These are phyloP conservation scores for Melanogrammus aeglefinus DNA, from an alignment of 2,797 vertebrate genomes.

Conservation along the genomic window DNA sequence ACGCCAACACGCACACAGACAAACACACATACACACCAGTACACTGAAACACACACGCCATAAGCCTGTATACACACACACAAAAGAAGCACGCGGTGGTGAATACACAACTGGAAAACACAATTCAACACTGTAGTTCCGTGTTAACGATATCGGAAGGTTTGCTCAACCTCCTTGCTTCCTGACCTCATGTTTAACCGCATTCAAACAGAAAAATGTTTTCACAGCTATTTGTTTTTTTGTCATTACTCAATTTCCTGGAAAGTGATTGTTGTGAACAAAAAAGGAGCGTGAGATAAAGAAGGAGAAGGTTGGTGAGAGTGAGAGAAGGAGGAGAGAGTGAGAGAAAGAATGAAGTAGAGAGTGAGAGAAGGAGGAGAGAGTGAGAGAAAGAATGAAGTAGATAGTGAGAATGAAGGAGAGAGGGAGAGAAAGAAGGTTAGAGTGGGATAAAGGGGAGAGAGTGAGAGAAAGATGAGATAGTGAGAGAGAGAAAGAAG, in stretches of 20 bases:
- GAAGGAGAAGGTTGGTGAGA: not conserved
- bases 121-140: not conserved
- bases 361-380: too few relatives aligned
- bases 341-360: not conserved
- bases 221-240: not conserved
- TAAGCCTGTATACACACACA: not conserved
- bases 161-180: constrained; percentile 18
- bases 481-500: not conserved
- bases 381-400: not conserved
- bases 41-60: not conserved
- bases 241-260: not conserved
- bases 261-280: not conserved
- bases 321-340: too few relatives aligned
- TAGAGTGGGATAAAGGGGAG: not conserved
- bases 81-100: not conserved
- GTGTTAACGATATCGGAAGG: too few relatives aligned
- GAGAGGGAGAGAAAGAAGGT: too few relatives aligned
- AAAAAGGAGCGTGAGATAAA: not conserved
- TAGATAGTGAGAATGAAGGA: not conserved
- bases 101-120: not conserved
- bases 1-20: too few relatives aligned
- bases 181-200: not conserved
- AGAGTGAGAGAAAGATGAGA: not conserved
- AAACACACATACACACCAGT: too few relatives aligned
- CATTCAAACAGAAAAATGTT: not conserved